Evolutionary conservation across 2,888 invertebrate genomes (phyloP).

Genomic region (Folsomia candida): DNA sequence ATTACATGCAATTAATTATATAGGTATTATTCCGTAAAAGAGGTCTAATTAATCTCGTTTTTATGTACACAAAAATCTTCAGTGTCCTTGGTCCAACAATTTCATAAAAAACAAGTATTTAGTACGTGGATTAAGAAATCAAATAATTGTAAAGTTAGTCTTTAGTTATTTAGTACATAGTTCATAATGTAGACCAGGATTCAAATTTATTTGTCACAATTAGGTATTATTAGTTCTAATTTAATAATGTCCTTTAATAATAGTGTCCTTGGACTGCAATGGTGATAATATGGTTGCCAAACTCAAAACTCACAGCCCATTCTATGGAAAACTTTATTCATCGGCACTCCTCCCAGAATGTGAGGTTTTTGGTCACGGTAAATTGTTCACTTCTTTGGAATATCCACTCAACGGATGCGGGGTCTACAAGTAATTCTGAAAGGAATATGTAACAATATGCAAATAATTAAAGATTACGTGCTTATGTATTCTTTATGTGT

Average conservation of each 20-base stretch:
- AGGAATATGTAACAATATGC: conserved; percentile 2
- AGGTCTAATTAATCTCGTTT: too few species aligned
- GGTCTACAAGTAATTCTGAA: conserved; percentile 41
- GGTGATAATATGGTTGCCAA: conserved; percentile 47
- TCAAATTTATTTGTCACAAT: too few species aligned
- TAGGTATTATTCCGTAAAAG: too few species aligned
- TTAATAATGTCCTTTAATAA: conserved; percentile 2
- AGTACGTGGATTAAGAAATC: too few species aligned
- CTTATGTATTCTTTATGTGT: not conserved
- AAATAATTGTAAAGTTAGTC: too few species aligned
- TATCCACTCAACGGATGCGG: conserved; percentile 48
- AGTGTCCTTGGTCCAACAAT: too few species aligned
- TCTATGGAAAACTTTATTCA: conserved; percentile 49
- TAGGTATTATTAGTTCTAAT: too few species aligned
- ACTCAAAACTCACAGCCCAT: conserved; percentile 48
- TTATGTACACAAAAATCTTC: too few species aligned
- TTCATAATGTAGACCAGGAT: too few species aligned
- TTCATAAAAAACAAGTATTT: too few species aligned
- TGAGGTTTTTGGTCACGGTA: conserved; percentile 49
- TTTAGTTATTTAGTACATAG: too few species aligned
- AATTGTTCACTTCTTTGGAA: conserved; percentile 42
- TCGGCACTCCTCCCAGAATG: conserved; percentile 42
- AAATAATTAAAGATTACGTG: not conserved
- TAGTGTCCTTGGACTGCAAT: conserved; percentile 49
- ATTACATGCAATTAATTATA: too few species aligned